phyloP scores from a whole-genome alignment of 2,797 vertebrate genomes.

The Hybognathus amarus region DNA sequence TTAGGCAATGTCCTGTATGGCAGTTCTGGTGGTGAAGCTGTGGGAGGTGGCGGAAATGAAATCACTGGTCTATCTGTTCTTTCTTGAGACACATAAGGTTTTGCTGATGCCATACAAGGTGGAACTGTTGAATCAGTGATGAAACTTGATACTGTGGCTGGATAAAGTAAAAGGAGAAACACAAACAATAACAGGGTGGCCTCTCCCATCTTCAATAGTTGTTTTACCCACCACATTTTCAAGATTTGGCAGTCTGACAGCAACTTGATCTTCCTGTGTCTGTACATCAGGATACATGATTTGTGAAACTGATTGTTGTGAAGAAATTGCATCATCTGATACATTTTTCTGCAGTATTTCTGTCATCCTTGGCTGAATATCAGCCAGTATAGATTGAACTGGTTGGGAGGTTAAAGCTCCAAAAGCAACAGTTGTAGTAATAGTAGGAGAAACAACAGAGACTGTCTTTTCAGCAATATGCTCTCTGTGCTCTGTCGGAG shows the following conservation, averaged over 20 bases:
- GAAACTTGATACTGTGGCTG: constrained; percentile 58
- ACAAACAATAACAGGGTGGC: constrained; percentile 47
- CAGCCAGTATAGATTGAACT: constrained; percentile 74
- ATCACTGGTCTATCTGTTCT: constrained; percentile 56
- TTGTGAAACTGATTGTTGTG: constrained; percentile 62
- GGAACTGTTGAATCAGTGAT: constrained; percentile 17
- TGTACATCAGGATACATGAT: constrained; percentile 69
- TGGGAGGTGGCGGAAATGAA: constrained; percentile 66
- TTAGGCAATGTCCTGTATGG: constrained; percentile 76
- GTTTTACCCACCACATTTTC: constrained; percentile 67
- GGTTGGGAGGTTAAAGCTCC: constrained; percentile 59
- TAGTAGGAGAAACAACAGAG: constrained; percentile 62
- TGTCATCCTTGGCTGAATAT: constrained; percentile 74
- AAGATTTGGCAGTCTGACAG: constrained; percentile 78
- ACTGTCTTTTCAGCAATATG: constrained; percentile 56
- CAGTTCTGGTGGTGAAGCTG: constrained; percentile 57
- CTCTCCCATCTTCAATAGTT: constrained; percentile 58
- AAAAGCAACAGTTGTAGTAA: constrained; percentile 57
- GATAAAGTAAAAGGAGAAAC: constrained; percentile 49
- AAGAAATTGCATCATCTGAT: neutral
- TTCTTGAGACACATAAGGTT: constrained; percentile 43
- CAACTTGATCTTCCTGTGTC: constrained; percentile 72
- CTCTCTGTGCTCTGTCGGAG: constrained; percentile 71
- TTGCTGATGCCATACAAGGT: constrained; percentile 18
- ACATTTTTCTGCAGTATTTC: constrained; percentile 53